phyloP scores from a whole-genome alignment of 2,888 invertebrate genomes.

The Drosophila neotestacea region DNA sequence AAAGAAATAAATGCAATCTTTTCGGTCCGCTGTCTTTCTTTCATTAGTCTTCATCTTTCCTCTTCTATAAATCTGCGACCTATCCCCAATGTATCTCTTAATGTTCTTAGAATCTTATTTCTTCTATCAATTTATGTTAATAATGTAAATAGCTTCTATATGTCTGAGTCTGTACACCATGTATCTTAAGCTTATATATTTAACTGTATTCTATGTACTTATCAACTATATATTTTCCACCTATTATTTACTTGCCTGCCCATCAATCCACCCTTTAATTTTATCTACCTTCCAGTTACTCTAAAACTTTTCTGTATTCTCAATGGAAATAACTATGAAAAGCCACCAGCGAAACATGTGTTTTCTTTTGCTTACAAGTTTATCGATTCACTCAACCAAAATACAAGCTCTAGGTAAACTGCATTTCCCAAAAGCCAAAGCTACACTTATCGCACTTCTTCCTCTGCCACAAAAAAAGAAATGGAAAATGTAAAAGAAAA shows the following conservation, averaged over 20 bases:
- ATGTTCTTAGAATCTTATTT: no score
- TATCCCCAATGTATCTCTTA: no score
- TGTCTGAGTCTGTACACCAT: no score
- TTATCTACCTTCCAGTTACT: not conserved
- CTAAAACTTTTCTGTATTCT: not conserved
- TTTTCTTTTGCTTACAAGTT: constrained; percentile 17
- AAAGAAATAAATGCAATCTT: no score
- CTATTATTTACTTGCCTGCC: not conserved
- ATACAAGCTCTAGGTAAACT: constrained; percentile 17
- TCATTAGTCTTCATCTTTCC: no score
- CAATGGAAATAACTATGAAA: not conserved
- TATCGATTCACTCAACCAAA: constrained; percentile 34
- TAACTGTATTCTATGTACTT: not conserved
- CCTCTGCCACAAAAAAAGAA: constrained; percentile 14
- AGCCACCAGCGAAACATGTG: constrained; percentile 6
- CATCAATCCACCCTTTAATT: not conserved
- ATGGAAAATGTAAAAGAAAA: constrained; percentile 2
- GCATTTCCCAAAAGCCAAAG: constrained; percentile 25
- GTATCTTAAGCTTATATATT: no score
- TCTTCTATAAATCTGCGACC: no score
- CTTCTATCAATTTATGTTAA: no score
- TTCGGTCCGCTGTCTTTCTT: no score
- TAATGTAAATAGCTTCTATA: no score
- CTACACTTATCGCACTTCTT: constrained; percentile 39
- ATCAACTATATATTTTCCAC: not conserved